Base-by-base conservation (phyloP, 2,888 invertebrate genomes). In the Geotrupes spiniger region DNA sequence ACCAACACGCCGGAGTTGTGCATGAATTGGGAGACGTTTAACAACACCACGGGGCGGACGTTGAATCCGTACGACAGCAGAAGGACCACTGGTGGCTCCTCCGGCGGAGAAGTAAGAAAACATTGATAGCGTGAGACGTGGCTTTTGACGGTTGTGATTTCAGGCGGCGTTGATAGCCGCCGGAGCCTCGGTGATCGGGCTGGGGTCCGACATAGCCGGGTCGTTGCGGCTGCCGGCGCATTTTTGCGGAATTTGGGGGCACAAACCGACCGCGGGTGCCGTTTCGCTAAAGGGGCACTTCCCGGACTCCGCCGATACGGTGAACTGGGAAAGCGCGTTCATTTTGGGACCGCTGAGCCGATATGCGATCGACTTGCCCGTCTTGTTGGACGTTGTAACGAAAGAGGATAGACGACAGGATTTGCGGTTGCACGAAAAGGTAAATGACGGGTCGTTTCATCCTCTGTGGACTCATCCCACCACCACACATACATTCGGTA, bases 131-230 rank as follows among this genome's bases (percentile, higher is more conserved):
- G 15, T 6, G 3, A 8, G 1, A 9, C 33, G 33, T 14, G 5
- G 8, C 14, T 33, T 26, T 21, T 29, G n/a, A n/a, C n/a, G n/a
- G n/a, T n/a, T n/a, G n/a, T n/a, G n/a, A n/a, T n/a, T n/a, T n/a
- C n/a, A 49, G 49, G 92, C 89, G 9, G 84, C 84, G 55, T 72
- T 82, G 6, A 80, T 81, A 66, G 86, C 85, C 0, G 83, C 89
- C 2, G 91, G 86, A 15, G 92, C 87, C 9, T 89, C 92, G 25
- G 81, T 92, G 4, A 83, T 93, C 62, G 94, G 95, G 14, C 76
- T 96, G 46, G 95, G 94, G 11, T 93, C 94, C 0, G 96, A 97
- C 68, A 93, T 97, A 56, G 95, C 94, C 1, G 97, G 97, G 10
- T 94, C 94, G 9, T 95, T 97, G 60, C 83, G 97, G 15, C 93